A percentile compares a stretch with the other conserved stretches of the same genome.
These are phyloP conservation scores for Axea sp. DNA, from an alignment of 2,888 invertebrate species.

Conservation along the genomic window DNA sequence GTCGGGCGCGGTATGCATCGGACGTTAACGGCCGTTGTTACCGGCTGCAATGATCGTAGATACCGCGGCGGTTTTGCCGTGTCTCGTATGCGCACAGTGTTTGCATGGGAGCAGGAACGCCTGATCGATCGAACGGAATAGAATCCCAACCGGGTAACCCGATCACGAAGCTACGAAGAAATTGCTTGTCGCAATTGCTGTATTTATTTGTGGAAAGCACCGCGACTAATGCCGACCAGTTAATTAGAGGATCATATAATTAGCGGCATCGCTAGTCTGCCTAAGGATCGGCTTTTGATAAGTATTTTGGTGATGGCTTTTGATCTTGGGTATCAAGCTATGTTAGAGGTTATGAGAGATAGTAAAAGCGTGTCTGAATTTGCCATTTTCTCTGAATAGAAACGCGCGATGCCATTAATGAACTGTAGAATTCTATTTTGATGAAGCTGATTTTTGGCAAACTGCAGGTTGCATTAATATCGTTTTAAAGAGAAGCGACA, in stretches of 20 bases:
- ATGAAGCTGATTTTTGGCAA: too few species aligned
- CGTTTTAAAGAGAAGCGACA: too few species aligned
- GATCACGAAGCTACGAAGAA: conserved; percentile 60
- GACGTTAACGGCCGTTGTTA: conserved; percentile 78
- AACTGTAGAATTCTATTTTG: too few species aligned
- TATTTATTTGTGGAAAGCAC: conserved; percentile 50
- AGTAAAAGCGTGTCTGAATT: too few species aligned
- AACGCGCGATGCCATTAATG: too few species aligned
- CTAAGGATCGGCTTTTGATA: conserved; percentile 18
- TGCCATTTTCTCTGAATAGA: background rate
- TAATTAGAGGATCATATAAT: conserved; percentile 53
- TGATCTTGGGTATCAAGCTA: conserved; percentile 25
- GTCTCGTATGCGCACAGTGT: conserved; percentile 73
- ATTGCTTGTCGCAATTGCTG: conserved; percentile 48
- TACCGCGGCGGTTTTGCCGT: conserved; percentile 74
- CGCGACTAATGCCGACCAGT: conserved; percentile 49
- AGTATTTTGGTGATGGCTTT: conserved; percentile 4
- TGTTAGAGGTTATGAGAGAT: too few species aligned
- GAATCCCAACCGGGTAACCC: conserved; percentile 62
- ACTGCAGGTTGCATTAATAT: too few species aligned
- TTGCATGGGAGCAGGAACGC: conserved; percentile 69
- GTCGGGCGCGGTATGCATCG: conserved; percentile 74
- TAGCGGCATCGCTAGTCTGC: conserved; percentile 26
- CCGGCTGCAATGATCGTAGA: conserved; percentile 76
- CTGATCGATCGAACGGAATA: conserved; percentile 74